Evolutionary conservation across 2,888 invertebrate species (phyloP).

Genomic region (Polyommatus icarus): DNA sequence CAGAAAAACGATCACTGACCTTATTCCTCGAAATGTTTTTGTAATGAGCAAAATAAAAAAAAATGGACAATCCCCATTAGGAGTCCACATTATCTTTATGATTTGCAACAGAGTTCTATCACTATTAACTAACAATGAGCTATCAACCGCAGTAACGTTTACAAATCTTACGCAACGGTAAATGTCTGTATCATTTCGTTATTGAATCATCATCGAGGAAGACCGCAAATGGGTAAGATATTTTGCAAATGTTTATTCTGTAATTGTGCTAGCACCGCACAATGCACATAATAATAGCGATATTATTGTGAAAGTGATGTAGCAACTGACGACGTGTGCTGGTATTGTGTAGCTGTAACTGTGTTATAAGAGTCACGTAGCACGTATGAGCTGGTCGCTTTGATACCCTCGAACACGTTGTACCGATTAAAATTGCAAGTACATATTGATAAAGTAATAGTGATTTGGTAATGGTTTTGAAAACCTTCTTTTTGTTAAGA

Average conservation of each 20-base stretch:
- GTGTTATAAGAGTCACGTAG: not conserved
- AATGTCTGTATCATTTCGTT: not conserved
- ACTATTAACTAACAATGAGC: constrained; percentile 12
- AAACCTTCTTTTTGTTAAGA: not conserved
- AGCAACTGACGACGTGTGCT: constrained; percentile 17
- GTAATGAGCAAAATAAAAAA: too few relatives aligned
- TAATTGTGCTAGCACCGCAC: not conserved
- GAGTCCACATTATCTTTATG: too few relatives aligned
- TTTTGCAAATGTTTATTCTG: constrained; percentile 19
- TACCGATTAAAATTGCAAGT: not conserved
- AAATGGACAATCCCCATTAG: too few relatives aligned
- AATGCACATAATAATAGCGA: constrained; percentile 18
- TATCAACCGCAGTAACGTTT: not conserved
- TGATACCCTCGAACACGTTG: not conserved
- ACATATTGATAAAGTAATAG: not conserved
- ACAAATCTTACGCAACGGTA: not conserved
- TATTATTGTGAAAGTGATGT: constrained; percentile 32
- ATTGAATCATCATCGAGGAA: constrained; percentile 8
- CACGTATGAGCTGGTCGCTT: not conserved
- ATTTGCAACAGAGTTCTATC: not conserved
- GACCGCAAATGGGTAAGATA: constrained; percentile 5
- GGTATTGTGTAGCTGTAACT: not conserved
- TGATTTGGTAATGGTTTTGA: not conserved
- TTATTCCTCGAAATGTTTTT: too few relatives aligned
- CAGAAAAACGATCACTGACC: too few relatives aligned